Evolutionary conservation across 2,797 vertebrate species (phyloP).

Genomic region (Acanthopagrus latus): DNA sequence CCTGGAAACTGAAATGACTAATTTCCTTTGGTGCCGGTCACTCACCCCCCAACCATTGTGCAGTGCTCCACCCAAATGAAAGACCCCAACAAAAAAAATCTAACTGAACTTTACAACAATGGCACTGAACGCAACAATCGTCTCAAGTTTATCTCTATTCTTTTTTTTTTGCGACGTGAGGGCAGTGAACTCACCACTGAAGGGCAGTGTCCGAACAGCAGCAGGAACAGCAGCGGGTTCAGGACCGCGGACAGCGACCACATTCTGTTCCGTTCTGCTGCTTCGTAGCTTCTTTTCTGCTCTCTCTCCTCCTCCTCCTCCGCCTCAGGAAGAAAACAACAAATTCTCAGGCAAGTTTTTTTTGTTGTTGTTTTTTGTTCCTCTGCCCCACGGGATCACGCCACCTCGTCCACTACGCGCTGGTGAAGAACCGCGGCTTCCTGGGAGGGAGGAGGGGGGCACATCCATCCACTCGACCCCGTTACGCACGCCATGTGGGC

Average conservation of each 20-base stretch:
- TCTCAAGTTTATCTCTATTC: slow-evolving; percentile 12
- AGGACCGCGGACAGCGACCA: slow-evolving; percentile 87
- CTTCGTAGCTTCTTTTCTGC: neutral
- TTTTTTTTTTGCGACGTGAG: neutral
- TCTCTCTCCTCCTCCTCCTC: slow-evolving; percentile 16
- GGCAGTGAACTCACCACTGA: slow-evolving; percentile 87
- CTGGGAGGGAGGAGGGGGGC: slow-evolving; percentile 55
- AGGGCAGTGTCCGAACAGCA: slow-evolving; percentile 90
- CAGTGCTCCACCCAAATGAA: slow-evolving; percentile 22
- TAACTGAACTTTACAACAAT: slow-evolving; percentile 35
- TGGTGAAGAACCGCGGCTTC: slow-evolving; percentile 66
- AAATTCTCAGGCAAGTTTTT: slow-evolving; percentile 72
- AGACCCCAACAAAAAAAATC: neutral
- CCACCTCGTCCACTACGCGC: slow-evolving; percentile 72
- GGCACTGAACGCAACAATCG: neutral
- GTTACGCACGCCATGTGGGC: slow-evolving; percentile 68
- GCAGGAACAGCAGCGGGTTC: slow-evolving; percentile 90
- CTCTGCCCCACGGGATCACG: slow-evolving; percentile 65
- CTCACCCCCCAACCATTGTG: neutral
- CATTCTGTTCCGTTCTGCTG: slow-evolving; percentile 80
- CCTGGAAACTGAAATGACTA: slow-evolving; percentile 37
- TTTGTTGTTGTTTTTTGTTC: neutral
- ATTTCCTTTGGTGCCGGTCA: slow-evolving; percentile 16
- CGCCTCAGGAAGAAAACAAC: neutral
- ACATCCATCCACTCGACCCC: slow-evolving; percentile 70